Conservation (phyloP, 2,888 invertebrate genomes). For the Gisinianus flammeolus region DNA sequence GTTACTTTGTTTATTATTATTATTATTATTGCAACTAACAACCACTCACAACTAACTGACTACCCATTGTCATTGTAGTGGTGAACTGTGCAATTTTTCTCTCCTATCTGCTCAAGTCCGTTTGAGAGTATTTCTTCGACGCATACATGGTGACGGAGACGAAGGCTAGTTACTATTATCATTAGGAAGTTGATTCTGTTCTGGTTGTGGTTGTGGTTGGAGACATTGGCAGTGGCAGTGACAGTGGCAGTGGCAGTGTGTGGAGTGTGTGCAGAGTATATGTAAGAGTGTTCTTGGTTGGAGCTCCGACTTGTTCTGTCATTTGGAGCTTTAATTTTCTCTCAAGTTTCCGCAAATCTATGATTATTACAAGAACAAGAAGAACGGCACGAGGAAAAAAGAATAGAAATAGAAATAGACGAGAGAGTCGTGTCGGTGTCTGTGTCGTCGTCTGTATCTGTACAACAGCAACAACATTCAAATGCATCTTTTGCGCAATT, state of each 20-base stretch:
- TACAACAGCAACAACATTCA: conserved; percentile 1
- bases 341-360: background rate
- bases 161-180: background rate
- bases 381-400: no score
- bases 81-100: background rate
- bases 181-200: background rate
- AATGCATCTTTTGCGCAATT: conserved; percentile 24
- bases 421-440: background rate
- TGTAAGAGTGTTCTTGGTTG: background rate
- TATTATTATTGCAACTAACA: background rate
- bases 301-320: background rate
- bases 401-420: no score
- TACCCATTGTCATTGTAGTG: background rate
- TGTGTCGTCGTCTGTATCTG: background rate
- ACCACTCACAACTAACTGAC: no score
- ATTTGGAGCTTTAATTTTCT: background rate
- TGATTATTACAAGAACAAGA: conserved; percentile 20
- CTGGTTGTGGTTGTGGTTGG: background rate
- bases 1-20: no score
- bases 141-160: no score
- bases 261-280: background rate
- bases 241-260: background rate
- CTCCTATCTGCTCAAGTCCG: background rate
- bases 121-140: no score
- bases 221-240: background rate